Conservation (phyloP, 2,113 vertebrate species). For the Cheirogaleus medius region DNA sequence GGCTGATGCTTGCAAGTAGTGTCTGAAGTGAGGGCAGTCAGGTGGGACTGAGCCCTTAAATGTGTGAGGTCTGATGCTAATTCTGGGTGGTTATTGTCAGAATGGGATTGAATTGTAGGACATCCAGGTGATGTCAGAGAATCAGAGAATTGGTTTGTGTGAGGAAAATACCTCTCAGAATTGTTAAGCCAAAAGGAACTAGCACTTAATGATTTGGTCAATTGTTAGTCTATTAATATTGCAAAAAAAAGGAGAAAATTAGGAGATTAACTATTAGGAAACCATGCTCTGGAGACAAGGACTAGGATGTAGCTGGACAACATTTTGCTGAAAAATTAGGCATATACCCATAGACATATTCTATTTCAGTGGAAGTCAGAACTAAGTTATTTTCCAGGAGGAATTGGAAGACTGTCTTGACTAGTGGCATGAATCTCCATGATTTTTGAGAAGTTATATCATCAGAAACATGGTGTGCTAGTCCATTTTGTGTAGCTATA, state of each 20-base stretch:
- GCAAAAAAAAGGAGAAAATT: background rate
- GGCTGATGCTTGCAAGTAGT: background rate
- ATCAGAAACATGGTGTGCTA: background rate
- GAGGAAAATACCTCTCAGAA: background rate
- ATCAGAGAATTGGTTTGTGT: background rate
- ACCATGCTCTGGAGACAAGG: background rate
- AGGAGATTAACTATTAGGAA: background rate
- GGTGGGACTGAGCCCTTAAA: background rate
- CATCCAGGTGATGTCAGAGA: background rate
- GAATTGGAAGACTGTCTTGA: background rate
- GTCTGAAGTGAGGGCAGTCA: background rate
- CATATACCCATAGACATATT: background rate
- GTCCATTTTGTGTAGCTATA: too few relatives aligned
- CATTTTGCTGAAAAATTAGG: background rate
- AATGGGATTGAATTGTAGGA: background rate
- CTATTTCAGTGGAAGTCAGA: background rate
- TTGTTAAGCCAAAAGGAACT: background rate
- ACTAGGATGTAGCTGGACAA: too few relatives aligned
- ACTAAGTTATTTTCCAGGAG: background rate
- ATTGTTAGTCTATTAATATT: background rate
- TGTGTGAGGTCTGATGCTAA: background rate
- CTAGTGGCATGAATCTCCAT: too few relatives aligned
- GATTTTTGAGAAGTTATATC: background rate
- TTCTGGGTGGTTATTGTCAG: background rate
- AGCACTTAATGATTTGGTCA: background rate